Evolutionary conservation across 1,140 invertebrate genomes (phyloP).

Genomic region (Aleiodes sp.): DNA sequence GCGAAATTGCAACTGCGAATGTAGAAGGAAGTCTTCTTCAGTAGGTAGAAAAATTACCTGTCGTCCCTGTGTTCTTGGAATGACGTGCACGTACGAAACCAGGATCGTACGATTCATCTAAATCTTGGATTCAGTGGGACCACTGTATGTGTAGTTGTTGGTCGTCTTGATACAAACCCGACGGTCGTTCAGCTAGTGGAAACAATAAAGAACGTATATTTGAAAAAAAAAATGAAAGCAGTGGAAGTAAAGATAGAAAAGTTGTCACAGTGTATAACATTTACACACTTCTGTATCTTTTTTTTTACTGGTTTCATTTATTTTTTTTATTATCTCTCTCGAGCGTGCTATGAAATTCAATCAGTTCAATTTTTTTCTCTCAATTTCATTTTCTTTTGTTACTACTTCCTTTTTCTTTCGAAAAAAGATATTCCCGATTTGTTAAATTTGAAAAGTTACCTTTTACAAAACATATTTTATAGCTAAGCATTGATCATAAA

Average conservation of each 20-base stretch:
- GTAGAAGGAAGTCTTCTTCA: not conserved
- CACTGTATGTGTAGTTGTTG: not conserved
- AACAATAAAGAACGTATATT: not conserved
- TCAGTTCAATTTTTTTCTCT: not conserved
- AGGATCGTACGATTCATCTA: constrained; percentile 49
- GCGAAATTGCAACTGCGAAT: constrained; percentile 14
- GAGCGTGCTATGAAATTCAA: not conserved
- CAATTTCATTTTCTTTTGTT: not conserved
- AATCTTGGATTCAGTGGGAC: constrained; percentile 38
- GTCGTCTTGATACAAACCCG: not conserved
- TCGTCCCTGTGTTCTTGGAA: constrained; percentile 43
- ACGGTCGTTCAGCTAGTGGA: constrained; percentile 12
- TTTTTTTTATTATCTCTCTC: not conserved
- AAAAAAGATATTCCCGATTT: no score
- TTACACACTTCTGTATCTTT: no score
- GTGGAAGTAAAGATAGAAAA: not conserved
- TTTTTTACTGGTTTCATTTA: no score
- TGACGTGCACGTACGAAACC: constrained; percentile 51
- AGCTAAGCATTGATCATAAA: not conserved
- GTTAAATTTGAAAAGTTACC: no score
- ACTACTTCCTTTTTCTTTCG: not conserved
- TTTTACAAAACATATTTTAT: no score
- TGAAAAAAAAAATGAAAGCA: not conserved
- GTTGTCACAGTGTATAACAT: not conserved
- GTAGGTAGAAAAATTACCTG: constrained; percentile 22